These are phyloP conservation scores for Rhodeus uyekii DNA, from an alignment of 2,797 vertebrate species.

Conservation along the genomic window DNA sequence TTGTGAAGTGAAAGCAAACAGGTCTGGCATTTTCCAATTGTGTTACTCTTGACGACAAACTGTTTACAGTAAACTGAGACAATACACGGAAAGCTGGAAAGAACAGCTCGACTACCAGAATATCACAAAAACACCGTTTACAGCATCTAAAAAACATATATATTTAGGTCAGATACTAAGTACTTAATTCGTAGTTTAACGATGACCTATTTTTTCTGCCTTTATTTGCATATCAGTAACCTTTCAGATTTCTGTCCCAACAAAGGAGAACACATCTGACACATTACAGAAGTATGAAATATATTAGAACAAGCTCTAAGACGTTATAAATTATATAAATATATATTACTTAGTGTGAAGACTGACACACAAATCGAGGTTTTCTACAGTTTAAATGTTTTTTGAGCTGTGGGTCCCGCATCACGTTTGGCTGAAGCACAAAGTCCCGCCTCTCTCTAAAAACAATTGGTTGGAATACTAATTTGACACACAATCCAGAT, in stretches of 20 bases:
- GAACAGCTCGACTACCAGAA: neutral
- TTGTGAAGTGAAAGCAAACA: conserved; percentile 17
- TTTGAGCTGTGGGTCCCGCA: conserved; percentile 34
- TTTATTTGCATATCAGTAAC: conserved; percentile 26
- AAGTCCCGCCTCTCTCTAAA: conserved; percentile 58
- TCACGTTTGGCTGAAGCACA: conserved; percentile 63
- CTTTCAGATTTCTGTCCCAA: conserved; percentile 11
- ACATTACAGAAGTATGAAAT: neutral
- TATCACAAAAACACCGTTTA: neutral
- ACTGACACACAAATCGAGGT: neutral
- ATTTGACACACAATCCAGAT: conserved; percentile 36
- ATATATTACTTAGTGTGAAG: neutral
- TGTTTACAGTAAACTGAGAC: conserved; percentile 1
- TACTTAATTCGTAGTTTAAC: neutral
- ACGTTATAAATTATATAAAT: neutral
- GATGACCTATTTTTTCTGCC: neutral
- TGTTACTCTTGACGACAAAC: neutral
- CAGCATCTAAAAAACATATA: neutral
- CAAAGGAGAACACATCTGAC: conserved; percentile 2
- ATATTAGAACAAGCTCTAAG: neutral
- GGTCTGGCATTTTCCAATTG: neutral
- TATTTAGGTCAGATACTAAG: neutral
- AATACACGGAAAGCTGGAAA: conserved; percentile 10
- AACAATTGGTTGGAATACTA: conserved; percentile 52
- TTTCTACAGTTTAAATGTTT: conserved; percentile 5